These are phyloP conservation scores for Triplophysa dalaica DNA, from an alignment of 2,113 vertebrate species.

Conservation along the genomic window DNA sequence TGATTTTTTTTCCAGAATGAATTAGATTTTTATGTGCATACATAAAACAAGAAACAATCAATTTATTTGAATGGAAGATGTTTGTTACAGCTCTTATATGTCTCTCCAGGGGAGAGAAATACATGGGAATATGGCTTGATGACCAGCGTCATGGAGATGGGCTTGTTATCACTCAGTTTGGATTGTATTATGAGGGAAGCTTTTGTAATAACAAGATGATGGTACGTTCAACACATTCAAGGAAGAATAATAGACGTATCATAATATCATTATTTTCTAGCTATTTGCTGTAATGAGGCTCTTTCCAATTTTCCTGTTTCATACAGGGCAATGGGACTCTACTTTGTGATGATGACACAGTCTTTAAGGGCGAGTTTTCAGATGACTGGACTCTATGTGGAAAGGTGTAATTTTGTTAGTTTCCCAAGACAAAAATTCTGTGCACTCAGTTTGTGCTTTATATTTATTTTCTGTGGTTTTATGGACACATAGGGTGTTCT, in stretches of 20 bases:
- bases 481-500: constrained; percentile 79
- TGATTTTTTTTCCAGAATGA: no score
- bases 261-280: background rate
- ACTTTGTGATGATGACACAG: constrained; percentile 92
- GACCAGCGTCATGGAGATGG: constrained; percentile 87
- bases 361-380: constrained; percentile 91
- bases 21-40: no score
- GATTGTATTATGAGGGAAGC: constrained; percentile 90
- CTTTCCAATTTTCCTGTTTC: background rate
- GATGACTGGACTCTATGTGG: constrained; percentile 92
- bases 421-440: background rate
- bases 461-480: background rate
- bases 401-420: constrained; percentile 78
- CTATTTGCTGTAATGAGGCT: background rate
- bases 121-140: constrained; percentile 95
- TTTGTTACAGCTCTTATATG: constrained; percentile 28
- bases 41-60: no score
- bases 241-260: background rate
- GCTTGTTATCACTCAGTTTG: constrained; percentile 90
- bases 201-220: constrained; percentile 94
- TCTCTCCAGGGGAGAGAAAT: constrained; percentile 89
- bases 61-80: no score
- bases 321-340: constrained; percentile 86
- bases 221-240: constrained; percentile 73
- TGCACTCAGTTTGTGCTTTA: background rate